These are phyloP conservation scores for Oncorhynchus keta DNA, from an alignment of 2,113 vertebrate genomes.

Conservation along the genomic window DNA sequence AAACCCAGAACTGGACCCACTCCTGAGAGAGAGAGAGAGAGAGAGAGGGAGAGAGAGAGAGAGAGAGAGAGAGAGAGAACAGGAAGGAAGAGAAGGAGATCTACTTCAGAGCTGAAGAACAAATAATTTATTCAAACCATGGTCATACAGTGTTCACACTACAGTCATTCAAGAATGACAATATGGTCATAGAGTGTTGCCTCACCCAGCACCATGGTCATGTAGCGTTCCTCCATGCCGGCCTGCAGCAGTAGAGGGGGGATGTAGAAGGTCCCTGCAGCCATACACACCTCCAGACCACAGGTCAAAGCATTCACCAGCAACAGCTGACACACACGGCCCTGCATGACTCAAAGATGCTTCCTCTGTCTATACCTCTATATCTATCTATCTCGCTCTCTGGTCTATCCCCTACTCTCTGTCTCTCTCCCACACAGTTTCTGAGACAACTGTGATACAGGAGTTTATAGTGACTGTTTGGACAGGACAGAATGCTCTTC, in stretches of 20 bases:
- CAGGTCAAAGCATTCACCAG: conserved; percentile 83
- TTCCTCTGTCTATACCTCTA: conserved; percentile 80
- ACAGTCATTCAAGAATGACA: background rate
- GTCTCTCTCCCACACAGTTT: background rate
- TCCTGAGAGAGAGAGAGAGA: conserved; percentile 56
- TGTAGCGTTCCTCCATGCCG: conserved; percentile 86
- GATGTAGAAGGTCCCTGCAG: conserved; percentile 82
- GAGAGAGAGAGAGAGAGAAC: background rate
- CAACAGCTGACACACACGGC: conserved; percentile 73
- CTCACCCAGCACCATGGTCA: conserved; percentile 90
- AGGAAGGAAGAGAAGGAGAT: no score
- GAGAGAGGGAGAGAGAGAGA: background rate
- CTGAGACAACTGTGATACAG: no score
- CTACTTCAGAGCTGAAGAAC: no score
- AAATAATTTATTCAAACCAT: background rate
- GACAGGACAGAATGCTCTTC: no score
- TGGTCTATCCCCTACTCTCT: background rate
- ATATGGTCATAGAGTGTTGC: background rate
- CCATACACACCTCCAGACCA: conserved; percentile 87
- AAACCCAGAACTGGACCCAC: conserved; percentile 84
- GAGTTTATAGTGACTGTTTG: no score
- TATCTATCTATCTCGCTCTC: conserved; percentile 32
- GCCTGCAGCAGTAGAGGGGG: conserved; percentile 84
- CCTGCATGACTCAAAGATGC: conserved; percentile 52
- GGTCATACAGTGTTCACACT: background rate